Conservation (phyloP, 2,113 vertebrate species). For the Hippolais icterina region DNA sequence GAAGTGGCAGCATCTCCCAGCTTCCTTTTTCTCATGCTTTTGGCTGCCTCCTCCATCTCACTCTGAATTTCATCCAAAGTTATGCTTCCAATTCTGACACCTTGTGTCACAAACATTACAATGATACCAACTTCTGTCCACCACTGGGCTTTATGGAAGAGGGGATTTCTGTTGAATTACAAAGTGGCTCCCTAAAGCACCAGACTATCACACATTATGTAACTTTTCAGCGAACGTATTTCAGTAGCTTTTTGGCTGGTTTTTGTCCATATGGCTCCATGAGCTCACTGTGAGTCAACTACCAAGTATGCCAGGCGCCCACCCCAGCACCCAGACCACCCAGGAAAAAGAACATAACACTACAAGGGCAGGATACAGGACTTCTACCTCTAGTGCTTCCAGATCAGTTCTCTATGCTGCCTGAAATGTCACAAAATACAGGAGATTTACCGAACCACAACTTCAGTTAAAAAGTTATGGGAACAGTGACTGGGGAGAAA, state of each 20-base stretch:
- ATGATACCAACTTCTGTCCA: background rate
- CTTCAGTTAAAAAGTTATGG: background rate
- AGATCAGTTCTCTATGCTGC: background rate
- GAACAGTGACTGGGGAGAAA: background rate
- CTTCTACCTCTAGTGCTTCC: background rate
- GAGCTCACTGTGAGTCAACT: background rate
- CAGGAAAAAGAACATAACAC: background rate
- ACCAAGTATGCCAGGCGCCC: background rate
- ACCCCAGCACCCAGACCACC: background rate
- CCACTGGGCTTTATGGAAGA: background rate
- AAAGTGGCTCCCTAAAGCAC: background rate
- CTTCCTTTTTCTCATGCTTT: background rate
- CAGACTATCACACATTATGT: background rate
- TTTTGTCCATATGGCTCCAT: background rate
- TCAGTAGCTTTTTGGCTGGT: background rate
- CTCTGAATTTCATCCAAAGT: background rate
- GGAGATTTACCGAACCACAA: background rate
- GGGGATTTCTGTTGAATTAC: background rate
- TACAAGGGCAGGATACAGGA: background rate
- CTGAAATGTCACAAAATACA: rapidly evolving
- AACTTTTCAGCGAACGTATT: background rate
- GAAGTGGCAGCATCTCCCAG: background rate
- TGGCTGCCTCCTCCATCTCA: background rate
- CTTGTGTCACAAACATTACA: background rate
- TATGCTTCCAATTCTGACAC: background rate